These are phyloP conservation scores for Choloepus hoffmanni DNA, from an alignment of 2,113 vertebrate genomes.

Conservation along the genomic window DNA sequence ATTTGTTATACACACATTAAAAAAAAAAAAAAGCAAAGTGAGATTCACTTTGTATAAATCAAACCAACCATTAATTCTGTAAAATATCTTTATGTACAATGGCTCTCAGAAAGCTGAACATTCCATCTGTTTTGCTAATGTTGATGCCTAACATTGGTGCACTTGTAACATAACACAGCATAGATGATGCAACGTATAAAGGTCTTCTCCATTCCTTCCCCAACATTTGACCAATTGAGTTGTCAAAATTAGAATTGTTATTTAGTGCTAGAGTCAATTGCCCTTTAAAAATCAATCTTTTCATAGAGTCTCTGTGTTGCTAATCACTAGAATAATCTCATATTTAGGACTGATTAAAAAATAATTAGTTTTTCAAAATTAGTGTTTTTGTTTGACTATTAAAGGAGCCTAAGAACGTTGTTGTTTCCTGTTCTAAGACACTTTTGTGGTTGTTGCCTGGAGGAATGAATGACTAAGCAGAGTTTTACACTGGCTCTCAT, in stretches of 20 bases:
- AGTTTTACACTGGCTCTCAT: neutral
- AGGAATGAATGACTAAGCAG: neutral
- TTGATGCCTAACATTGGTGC: too few species aligned
- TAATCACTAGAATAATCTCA: neutral
- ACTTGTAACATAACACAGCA: neutral
- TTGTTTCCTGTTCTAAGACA: neutral
- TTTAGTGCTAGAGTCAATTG: neutral
- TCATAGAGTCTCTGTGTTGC: neutral
- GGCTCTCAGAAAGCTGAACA: constrained; percentile 16
- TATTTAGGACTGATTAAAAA: neutral
- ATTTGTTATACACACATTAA: constrained; percentile 23
- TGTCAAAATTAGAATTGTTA: neutral
- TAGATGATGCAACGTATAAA: fast-evolving
- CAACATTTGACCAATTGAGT: neutral
- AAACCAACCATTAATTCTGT: neutral
- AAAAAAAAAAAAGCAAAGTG: neutral
- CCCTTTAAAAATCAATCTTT: neutral
- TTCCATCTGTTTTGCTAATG: neutral
- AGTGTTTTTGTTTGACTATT: neutral
- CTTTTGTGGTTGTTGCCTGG: neutral
- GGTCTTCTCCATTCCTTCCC: neutral
- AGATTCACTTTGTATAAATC: constrained; percentile 4
- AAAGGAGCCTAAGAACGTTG: neutral
- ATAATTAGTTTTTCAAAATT: neutral
- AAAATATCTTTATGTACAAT: neutral